Evolutionary conservation across 2,113 vertebrate species (phyloP).

Genomic region (Xenopus tropicalis): UCB_Xtro_10.0 CM004443.2:211379501-211380000

Average conservation of each 20-base stretch:
- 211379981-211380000: not conserved
- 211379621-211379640: constrained; percentile 7
- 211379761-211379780: constrained; percentile 35
- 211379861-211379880: constrained; percentile 22
- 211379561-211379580: constrained; percentile 8
- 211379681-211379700: constrained; percentile 11
- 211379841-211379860: not conserved
- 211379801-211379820: constrained; percentile 25
- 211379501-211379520: constrained; percentile 13
- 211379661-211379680: not conserved
- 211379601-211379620: constrained; percentile 18
- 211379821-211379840: constrained; percentile 30
- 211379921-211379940: not conserved
- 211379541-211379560: not conserved
- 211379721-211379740: constrained; percentile 23
- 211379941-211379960: not conserved
- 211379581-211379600: not conserved
- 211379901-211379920: constrained; percentile 18
- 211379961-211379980: not conserved
- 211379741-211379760: constrained; percentile 24
- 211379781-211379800: constrained; percentile 28
- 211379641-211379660: constrained; percentile 31
- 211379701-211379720: not conserved
- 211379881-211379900: constrained; percentile 11
- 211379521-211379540: too few relatives aligned